Evolutionary conservation across 2,888 invertebrate species (phyloP).

Genomic region (Tethea ocularis): DNA sequence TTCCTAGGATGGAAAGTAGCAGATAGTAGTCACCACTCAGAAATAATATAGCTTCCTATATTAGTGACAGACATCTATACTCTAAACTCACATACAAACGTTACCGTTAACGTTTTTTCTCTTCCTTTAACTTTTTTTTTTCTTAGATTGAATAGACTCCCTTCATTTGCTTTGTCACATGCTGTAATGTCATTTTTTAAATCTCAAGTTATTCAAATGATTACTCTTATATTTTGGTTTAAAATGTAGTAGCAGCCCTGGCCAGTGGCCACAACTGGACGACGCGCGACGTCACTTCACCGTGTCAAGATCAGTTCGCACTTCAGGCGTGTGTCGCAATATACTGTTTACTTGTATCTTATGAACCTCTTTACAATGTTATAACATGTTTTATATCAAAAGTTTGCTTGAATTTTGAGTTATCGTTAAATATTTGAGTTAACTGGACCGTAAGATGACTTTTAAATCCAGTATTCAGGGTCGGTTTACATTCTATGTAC

Average conservation of each 20-base stretch:
- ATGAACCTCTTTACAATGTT: neutral
- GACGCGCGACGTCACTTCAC: slow-evolving; percentile 21
- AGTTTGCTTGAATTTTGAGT: slow-evolving; percentile 1
- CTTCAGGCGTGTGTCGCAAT: slow-evolving; percentile 35
- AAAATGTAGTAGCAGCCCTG: neutral
- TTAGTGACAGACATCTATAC: too few species aligned
- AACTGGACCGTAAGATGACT: neutral
- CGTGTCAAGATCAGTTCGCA: slow-evolving; percentile 44
- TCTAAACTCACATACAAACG: too few species aligned
- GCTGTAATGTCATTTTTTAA: too few species aligned
- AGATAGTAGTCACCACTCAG: too few species aligned
- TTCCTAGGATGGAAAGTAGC: too few species aligned
- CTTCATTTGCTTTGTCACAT: too few species aligned
- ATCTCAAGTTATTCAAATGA: too few species aligned
- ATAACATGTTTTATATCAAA: neutral
- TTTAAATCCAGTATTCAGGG: neutral
- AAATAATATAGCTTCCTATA: too few species aligned
- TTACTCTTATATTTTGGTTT: neutral
- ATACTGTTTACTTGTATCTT: neutral
- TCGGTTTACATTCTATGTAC: neutral
- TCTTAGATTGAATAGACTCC: too few species aligned
- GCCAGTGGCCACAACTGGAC: slow-evolving; percentile 11
- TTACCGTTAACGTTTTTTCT: too few species aligned
- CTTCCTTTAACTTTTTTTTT: too few species aligned
- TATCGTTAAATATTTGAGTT: slow-evolving; percentile 1